Evolutionary conservation across 1,140 invertebrate species (phyloP), one percentile per base, ranked within the genome.

Genomic region (Psix sp.): DNA sequence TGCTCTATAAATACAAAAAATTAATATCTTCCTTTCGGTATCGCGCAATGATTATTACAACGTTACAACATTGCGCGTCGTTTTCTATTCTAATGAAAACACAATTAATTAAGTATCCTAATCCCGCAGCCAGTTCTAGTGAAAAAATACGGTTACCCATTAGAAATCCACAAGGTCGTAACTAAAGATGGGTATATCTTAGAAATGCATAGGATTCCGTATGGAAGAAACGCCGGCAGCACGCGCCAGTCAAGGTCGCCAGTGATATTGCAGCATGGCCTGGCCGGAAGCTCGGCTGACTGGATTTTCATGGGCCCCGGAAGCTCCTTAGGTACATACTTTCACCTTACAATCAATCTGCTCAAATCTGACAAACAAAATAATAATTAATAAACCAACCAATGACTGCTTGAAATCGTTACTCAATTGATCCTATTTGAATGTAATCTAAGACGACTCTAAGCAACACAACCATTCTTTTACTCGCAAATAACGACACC

Each of bases 171-270:
- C 70, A 84, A 88, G 1, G 88, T 92, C 1, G 84, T 88, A 11
- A 93, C 92, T 0, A 89, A 91, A 65, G 92, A 93, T 78, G 90
- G 90, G 13, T 93, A 93, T 76, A 88, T 93, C 36, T 79, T 94
- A 31, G 89, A 90, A 57, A 76, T 93, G 65, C 92, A 93, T 77
- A 84, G 92, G 73, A 90, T 93, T 17, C 90, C 90, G 1, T 66
- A 80, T 40, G 82, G 83, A 5, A 67, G 48, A 62, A 45, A 33
- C 3, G 24, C 21, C 18, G 17, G 38, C 9, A 42, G 35, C 18
- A 14, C 16, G 5, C 43, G 45, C 14, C 36, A 57, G 13, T 33
- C 57, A 16, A 85, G 81, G 71, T 82, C 86, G 3, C 84, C 89
- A 3, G 89, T 91, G 0, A 86, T 91, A 9, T 59, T 93, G 4